These are phyloP conservation scores for Pseudorhiza aurosa DNA, from an alignment of 30 jellyfish, hydroid and myxozoan genomes.

Conservation along the genomic window DNA sequence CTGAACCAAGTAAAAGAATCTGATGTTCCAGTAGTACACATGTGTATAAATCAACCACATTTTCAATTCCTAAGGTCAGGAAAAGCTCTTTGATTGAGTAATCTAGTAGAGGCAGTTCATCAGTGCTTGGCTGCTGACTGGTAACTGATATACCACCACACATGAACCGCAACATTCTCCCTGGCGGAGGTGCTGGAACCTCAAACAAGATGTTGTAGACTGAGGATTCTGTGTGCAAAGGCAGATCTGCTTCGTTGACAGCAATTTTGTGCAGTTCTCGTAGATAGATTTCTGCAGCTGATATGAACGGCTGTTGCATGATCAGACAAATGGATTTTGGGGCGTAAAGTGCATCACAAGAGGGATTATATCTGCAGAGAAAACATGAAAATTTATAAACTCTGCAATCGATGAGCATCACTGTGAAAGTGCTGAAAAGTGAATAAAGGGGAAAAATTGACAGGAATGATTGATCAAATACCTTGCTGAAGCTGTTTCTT, in stretches of 20 bases:
- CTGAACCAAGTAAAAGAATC: conserved; percentile 83
- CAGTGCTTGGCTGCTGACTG: conserved; percentile 71
- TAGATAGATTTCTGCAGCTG: conserved; percentile 77
- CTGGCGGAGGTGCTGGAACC: conserved; percentile 98
- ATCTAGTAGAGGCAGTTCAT: conserved; percentile 90
- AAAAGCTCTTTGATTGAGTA: conserved; percentile 85
- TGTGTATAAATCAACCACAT: conserved; percentile 93
- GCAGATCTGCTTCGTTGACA: conserved; percentile 64
- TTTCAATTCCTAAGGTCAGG: conserved; percentile 86
- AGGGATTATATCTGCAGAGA: conserved; percentile 47
- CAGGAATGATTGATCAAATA: not conserved
- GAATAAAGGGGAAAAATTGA: too few relatives aligned
- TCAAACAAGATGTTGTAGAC: conserved; percentile 81
- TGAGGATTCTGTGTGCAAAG: conserved; percentile 77
- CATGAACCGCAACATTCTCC: conserved; percentile 78
- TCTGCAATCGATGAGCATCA: too few relatives aligned
- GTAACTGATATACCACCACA: conserved; percentile 84
- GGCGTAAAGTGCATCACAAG: conserved; percentile 59
- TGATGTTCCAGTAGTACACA: conserved; percentile 97
- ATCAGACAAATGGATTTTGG: conserved; percentile 85
- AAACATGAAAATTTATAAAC: too few relatives aligned
- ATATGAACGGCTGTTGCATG: conserved; percentile 90
- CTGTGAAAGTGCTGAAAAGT: too few relatives aligned
- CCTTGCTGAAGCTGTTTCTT: not conserved
- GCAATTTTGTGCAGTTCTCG: conserved; percentile 73